Base-by-base conservation (phyloP, 2,797 vertebrate species). In the Botia almorhae region DNA sequence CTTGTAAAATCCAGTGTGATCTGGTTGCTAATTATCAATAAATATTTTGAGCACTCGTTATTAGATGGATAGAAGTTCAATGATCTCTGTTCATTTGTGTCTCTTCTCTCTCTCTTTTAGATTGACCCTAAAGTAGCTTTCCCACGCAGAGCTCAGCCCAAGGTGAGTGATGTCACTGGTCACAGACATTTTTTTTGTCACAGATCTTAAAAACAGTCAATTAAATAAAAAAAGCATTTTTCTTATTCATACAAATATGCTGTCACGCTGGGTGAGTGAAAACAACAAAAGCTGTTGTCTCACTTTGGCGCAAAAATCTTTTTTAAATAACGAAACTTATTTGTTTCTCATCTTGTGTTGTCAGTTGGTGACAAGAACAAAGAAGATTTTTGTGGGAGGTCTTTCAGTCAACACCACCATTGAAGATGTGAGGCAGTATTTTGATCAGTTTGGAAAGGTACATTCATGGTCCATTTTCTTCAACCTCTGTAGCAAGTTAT, bases 81-180 rank as follows among this genome's bases (percentile, higher is more conserved):
- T 33, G 33, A 5, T 33, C 33, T 58, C 7, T 58, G 56, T 2
- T 56, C n/a, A 56, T 55, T 55, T 13, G 39, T 39, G 51, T 77
- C 23, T 26, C 23, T 13, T 74, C 69, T 83, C 71, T 82, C 26
- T 81, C 81, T 76, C 21, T 74, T 58, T 60, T 88, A 99, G 98
- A 99, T 99, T 81, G 98, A 99, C 83, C 98, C 98, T n/a, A 99
- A 99, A 92, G 98, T 99, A 85, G 98, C 98, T 0, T 99, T 99
- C 87, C 98, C 98, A 78, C 97, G 98, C 81, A 90, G 97, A 95
- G 98, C 97, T 90, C 98, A 99, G 91, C 98, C 98, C 82, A 99
- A 99, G 96, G 98, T 99, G 93, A 92, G 96, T 90, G 65, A 82
- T 64, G 16, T 64, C 8, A 83, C 94, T 97, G 87, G 96, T 77